These are phyloP conservation scores for Neoniphon sammara DNA, from an alignment of 2,797 vertebrate species.

Conservation along the genomic window DNA sequence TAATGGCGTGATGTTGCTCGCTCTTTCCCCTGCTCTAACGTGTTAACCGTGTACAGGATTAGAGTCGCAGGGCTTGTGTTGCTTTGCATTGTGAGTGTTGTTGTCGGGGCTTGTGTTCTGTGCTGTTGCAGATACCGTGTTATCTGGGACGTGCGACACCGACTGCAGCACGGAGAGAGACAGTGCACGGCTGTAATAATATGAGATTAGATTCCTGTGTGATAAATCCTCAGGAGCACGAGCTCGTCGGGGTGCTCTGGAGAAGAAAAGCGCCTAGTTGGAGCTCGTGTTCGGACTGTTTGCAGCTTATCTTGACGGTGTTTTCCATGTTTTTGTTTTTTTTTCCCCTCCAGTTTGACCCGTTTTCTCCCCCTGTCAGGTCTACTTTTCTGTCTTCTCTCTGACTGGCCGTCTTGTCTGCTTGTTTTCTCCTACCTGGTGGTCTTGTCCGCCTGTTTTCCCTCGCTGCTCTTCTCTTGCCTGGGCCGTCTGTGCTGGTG, in stretches of 20 bases:
- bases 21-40: slow-evolving; percentile 28
- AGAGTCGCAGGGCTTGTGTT: slow-evolving; percentile 35
- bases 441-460: slow-evolving; percentile 16
- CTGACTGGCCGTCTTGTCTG: slow-evolving; percentile 25
- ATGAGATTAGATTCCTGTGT: slow-evolving; percentile 60
- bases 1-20: too few species aligned
- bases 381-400: background rate
- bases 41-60: slow-evolving; percentile 45
- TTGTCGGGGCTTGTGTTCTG: slow-evolving; percentile 12
- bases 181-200: slow-evolving; percentile 44
- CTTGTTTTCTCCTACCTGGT: slow-evolving; percentile 48
- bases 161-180: slow-evolving; percentile 40
- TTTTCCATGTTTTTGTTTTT: background rate
- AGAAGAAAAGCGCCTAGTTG: background rate
- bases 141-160: slow-evolving; percentile 48
- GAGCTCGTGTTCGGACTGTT: background rate
- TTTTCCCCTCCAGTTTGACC: slow-evolving; percentile 5
- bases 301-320: background rate
- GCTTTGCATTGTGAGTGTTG: background rate
- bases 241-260: slow-evolving; percentile 31
- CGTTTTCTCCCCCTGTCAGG: slow-evolving; percentile 36
- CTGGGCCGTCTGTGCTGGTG: background rate
- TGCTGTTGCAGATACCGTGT: slow-evolving; percentile 55
- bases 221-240: slow-evolving; percentile 52
- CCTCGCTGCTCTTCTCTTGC: slow-evolving; percentile 23